Base-by-base conservation (phyloP, 1,140 invertebrate species). In the Liolophura sinensis region DNA sequence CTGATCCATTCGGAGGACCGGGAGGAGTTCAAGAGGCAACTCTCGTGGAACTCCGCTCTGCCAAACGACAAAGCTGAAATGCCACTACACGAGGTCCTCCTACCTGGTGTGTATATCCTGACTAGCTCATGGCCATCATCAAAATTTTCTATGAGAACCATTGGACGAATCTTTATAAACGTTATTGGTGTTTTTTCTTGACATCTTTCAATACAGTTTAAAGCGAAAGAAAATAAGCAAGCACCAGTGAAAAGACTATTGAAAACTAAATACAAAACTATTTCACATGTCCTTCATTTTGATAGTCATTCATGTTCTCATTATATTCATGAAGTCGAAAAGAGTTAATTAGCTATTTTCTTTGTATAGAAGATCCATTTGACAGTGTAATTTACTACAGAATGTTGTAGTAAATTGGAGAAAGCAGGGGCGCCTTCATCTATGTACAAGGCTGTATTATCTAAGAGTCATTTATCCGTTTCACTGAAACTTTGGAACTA, bases 1-100 rank as follows among this genome's bases (percentile, higher is more conserved):
- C 86, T 99, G 80, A 97, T 99, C 50, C 97, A 99, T 86, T 98
- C 95, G 1, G 97, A 99, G 86, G 97, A 99, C 83, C 87, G 97
- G 18, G 97, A 99, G 84, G 97, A 99, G 82, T 89, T 99, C 31
- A 96, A 98, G 83, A 86, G 94, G 54, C 97, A 99, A 82, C 86
- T 99, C 0, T 76, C 79, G 46, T 99, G 96, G 96, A 97, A 97
- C 85, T 94, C 94, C 22, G 94, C 95, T 83, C 87, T 97, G 65
- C 93, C 94, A 24, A 71, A 89, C 85, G 96, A 87, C 88, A 91
- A 79, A 60, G 79, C 78, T 12, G 76, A 65, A 27, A 69, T 79
- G 46, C 67, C 78, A 20, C 64, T 81, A 14, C 79, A 81, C 64
- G 79, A 81, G 64, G 64, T 77, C 16, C 76, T 81, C 74, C 67